Evolutionary conservation across 2,113 vertebrate species (phyloP).

Genomic region (Lampris incognitus): DNA sequence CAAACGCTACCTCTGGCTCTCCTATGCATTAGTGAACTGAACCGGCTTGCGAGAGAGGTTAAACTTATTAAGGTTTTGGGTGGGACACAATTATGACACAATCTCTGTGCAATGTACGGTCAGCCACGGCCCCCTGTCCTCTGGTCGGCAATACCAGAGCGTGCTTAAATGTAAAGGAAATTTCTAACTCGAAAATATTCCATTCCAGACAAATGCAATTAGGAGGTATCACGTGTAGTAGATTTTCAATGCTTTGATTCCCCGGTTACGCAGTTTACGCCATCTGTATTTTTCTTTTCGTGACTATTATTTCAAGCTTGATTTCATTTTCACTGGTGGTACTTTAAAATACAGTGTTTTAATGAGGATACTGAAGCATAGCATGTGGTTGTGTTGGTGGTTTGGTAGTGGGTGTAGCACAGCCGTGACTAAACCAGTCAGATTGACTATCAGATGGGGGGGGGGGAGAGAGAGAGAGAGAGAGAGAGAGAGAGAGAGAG

Average conservation of each 20-base stretch:
- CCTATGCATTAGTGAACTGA: constrained; percentile 74
- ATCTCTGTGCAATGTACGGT: constrained; percentile 68
- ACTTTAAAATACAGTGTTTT: neutral
- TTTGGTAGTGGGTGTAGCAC: neutral
- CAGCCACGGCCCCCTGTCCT: constrained; percentile 49
- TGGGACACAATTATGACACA: constrained; percentile 81
- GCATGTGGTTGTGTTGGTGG: constrained; percentile 14
- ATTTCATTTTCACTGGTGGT: neutral
- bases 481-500: constrained; percentile 1
- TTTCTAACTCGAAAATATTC: constrained; percentile 72
- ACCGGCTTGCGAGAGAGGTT: constrained; percentile 74
- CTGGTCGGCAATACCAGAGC: constrained; percentile 64
- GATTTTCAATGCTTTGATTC: constrained; percentile 66
- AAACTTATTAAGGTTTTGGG: constrained; percentile 81
- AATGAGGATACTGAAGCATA: neutral
- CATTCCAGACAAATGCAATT: constrained; percentile 82
- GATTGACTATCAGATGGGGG: constrained; percentile 20
- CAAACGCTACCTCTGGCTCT: constrained; percentile 48
- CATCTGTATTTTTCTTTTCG: constrained; percentile 28
- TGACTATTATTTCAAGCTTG: constrained; percentile 18
- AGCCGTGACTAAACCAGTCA: constrained; percentile 24
- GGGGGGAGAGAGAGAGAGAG: constrained; percentile 18
- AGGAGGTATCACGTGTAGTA: constrained; percentile 60
- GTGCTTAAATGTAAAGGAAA: constrained; percentile 79
- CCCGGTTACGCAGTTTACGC: constrained; percentile 46